Conservation (phyloP, 2,113 vertebrate genomes). For the Microcebus griseorufus region DNA sequence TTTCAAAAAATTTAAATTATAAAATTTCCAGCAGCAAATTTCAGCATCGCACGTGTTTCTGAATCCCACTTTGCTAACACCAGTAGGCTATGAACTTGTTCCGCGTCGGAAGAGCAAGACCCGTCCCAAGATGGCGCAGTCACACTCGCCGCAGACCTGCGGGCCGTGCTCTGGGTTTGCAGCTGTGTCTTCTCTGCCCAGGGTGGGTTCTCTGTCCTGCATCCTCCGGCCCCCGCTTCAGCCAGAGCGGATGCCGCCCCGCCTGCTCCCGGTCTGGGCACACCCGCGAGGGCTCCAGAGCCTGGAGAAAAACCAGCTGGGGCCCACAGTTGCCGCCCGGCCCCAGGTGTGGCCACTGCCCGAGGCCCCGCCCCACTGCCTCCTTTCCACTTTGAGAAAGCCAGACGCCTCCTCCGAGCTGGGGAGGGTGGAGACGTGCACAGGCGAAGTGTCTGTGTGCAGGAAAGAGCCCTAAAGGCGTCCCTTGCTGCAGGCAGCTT, state of each 20-base stretch:
- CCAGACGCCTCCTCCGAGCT: no score
- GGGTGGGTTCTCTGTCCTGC: conserved; percentile 86
- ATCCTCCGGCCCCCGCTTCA: conserved; percentile 88
- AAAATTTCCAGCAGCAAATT: conserved; percentile 28
- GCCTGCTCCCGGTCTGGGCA: rapidly evolving
- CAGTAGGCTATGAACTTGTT: not conserved
- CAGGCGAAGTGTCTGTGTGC: not conserved
- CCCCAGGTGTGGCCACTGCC: not conserved
- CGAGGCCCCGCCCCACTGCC: rapidly evolving
- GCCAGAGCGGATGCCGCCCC: conserved; percentile 85
- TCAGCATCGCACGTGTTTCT: not conserved
- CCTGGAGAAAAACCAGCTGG: not conserved
- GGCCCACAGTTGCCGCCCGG: no score
- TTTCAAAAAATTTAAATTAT: conserved; percentile 33
- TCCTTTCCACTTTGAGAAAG: not conserved
- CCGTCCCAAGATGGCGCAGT: not conserved
- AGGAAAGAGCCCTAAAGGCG: no score
- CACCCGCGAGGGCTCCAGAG: rapidly evolving
- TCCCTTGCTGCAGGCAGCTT: no score
- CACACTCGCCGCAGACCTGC: rapidly evolving
- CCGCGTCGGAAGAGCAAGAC: not conserved
- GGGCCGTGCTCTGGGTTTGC: conserved; percentile 72
- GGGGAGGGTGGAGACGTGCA: rapidly evolving
- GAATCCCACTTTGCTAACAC: not conserved
- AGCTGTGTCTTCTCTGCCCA: conserved; percentile 86